Conservation (phyloP, 1,140 invertebrate genomes). For the Bombus confusus region DNA sequence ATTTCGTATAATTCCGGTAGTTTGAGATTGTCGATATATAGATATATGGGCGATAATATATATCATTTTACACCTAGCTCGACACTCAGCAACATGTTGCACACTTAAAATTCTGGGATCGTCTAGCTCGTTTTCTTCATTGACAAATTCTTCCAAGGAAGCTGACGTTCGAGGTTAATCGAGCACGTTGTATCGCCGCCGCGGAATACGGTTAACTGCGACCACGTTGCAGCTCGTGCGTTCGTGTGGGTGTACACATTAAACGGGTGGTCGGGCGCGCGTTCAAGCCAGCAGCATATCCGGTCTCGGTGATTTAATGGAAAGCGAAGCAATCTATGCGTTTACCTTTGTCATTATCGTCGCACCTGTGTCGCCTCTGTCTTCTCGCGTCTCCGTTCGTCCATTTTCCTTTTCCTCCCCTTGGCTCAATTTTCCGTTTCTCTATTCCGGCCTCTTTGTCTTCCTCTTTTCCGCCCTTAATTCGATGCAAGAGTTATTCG, state of each 20-base stretch:
- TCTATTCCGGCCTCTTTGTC: too few relatives aligned
- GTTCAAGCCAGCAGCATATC: not conserved
- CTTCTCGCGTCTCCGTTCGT: not conserved
- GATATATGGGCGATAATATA: not conserved
- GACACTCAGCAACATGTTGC: too few relatives aligned
- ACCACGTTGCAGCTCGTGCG: not conserved
- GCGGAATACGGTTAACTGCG: constrained; percentile 2
- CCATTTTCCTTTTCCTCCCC: too few relatives aligned
- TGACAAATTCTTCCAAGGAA: constrained; percentile 19
- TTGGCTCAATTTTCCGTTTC: not conserved
- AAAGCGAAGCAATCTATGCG: constrained; percentile 45
- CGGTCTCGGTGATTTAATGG: constrained; percentile 71
- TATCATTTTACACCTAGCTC: too few relatives aligned
- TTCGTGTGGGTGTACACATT: not conserved
- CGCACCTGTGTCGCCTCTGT: not conserved
- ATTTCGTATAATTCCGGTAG: too few relatives aligned
- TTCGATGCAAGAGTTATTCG: not conserved
- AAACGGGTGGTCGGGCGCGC: constrained; percentile 19
- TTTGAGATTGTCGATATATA: too few relatives aligned
- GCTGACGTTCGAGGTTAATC: constrained; percentile 15
- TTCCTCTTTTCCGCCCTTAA: not conserved
- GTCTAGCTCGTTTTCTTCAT: not conserved
- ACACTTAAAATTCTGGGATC: not conserved
- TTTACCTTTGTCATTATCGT: constrained; percentile 33
- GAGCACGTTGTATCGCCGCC: constrained; percentile 7